Conservation (phyloP, 2,113 vertebrate genomes). For the Pantherophis guttatus region DNA sequence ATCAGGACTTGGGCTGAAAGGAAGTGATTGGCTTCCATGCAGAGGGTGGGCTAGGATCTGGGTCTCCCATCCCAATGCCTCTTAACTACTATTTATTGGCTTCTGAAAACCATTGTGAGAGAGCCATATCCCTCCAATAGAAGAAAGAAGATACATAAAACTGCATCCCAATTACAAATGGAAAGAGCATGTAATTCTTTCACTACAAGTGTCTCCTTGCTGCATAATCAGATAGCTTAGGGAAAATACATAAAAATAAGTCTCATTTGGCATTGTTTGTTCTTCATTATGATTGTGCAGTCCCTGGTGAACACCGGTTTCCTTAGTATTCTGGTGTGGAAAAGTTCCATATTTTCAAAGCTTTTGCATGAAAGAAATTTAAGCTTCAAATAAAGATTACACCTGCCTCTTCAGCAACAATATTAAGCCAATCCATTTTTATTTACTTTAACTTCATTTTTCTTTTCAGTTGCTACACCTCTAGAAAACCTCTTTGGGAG, state of each 20-base stretch:
- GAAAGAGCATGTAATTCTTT: conserved; percentile 12
- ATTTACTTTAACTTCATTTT: conserved; percentile 69
- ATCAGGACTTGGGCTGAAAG: neutral
- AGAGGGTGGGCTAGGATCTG: neutral
- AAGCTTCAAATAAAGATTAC: conserved; percentile 58
- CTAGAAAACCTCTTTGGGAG: conserved; percentile 37
- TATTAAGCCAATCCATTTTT: conserved; percentile 64
- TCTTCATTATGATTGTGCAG: conserved; percentile 56
- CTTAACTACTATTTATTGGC: neutral
- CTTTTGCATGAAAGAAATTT: conserved; percentile 62
- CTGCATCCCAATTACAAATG: neutral
- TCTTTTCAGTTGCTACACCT: conserved; percentile 58
- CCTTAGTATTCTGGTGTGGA: conserved; percentile 58
- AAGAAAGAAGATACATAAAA: neutral
- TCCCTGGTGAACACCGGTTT: conserved; percentile 56
- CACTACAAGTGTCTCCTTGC: conserved; percentile 50
- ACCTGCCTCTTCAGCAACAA: conserved; percentile 57
- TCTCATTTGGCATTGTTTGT: conserved; percentile 57
- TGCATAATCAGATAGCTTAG: conserved; percentile 59
- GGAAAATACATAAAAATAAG: conserved; percentile 27
- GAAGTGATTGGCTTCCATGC: neutral
- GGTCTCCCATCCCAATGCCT: neutral
- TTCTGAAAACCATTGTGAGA: neutral
- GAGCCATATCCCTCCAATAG: neutral
- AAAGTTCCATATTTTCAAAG: conserved; percentile 56